Evolutionary conservation across 2,113 vertebrate genomes (phyloP).

Genomic region (Sphyrna mokarran): DNA sequence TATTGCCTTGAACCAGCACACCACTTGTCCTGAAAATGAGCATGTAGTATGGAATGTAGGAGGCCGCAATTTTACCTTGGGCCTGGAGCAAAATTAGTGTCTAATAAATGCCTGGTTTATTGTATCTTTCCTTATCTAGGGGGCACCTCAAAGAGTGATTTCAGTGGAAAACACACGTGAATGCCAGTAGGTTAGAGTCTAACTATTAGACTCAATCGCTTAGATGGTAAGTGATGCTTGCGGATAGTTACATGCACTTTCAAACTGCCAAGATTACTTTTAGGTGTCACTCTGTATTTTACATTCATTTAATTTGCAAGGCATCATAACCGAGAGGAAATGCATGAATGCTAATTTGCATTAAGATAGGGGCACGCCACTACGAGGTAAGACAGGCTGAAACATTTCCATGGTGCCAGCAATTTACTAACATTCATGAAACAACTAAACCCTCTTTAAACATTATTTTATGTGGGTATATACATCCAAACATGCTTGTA

Average conservation of each 20-base stretch:
- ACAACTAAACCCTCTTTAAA: background rate
- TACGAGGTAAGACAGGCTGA: background rate
- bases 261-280: conserved; percentile 8
- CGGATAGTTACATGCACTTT: background rate
- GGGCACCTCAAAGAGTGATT: background rate
- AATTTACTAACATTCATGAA: background rate
- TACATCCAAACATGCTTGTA: background rate
- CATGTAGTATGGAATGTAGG: background rate
- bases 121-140: background rate
- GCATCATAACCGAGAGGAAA: background rate
- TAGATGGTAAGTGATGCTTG: background rate
- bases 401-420: background rate
- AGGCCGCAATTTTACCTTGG: background rate
- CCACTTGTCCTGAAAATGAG: background rate
- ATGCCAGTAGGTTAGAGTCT: background rate
- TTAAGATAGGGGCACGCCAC: background rate
- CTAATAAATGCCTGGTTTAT: background rate
- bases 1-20: background rate
- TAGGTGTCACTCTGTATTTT: background rate
- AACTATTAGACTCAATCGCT: background rate
- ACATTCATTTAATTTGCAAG: background rate
- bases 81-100: background rate
- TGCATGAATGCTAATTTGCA: background rate
- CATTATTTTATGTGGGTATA: background rate
- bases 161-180: background rate